Evolutionary conservation across 2,888 invertebrate genomes (phyloP).

Genomic region (Lysandra bellargus): DNA sequence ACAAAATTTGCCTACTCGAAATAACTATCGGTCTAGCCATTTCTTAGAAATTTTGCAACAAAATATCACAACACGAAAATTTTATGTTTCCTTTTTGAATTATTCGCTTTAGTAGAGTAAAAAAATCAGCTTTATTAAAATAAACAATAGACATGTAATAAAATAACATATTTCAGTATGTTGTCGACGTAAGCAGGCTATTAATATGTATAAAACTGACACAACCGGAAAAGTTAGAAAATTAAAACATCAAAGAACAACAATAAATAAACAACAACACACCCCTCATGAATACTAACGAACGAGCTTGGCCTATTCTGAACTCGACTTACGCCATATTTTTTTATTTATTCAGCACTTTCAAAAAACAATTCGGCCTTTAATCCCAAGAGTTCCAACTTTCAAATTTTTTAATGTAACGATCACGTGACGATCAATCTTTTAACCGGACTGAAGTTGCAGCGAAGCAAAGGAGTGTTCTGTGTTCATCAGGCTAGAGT

Average conservation of each 20-base stretch:
- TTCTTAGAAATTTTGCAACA: too few species aligned
- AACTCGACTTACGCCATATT: constrained; percentile 12
- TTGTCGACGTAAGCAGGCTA: not conserved
- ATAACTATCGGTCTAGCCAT: too few species aligned
- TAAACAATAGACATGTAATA: not conserved
- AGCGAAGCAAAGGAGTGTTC: not conserved
- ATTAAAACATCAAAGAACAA: constrained; percentile 26
- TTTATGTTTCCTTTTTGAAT: too few species aligned
- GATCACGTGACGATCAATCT: not conserved
- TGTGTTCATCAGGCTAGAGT: too few species aligned
- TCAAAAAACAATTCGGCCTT: not conserved
- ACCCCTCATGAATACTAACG: constrained; percentile 28
- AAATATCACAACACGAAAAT: too few species aligned
- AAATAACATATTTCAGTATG: not conserved
- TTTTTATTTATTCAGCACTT: constrained; percentile 13
- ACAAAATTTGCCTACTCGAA: too few species aligned
- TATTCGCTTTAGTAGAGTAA: not conserved
- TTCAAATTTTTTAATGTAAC: not conserved
- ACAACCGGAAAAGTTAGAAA: constrained; percentile 17
- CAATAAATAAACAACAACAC: constrained; percentile 24
- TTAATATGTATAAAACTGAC: constrained; percentile 23
- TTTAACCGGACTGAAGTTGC: not conserved
- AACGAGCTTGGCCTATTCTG: not conserved
- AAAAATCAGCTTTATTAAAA: not conserved
- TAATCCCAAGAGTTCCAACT: not conserved